phyloP scores from a whole-genome alignment of 2,888 invertebrate genomes.

The Frankliniella fusca region DNA sequence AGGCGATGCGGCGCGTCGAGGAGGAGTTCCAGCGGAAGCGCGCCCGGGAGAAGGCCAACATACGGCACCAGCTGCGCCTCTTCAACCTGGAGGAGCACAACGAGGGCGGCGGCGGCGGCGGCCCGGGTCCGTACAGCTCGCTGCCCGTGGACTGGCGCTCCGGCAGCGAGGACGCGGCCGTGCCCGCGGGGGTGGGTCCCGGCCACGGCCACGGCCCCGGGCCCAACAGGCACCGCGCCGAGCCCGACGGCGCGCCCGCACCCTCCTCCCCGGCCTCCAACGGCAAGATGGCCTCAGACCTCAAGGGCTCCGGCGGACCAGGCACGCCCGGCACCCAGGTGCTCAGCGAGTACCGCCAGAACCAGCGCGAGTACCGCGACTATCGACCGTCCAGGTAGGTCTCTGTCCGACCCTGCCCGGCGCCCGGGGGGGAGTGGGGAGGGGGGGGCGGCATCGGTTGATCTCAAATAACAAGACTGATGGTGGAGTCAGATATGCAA shows the following conservation, averaged over 20 bases:
- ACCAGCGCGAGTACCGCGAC: constrained; percentile 53
- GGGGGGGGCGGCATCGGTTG: neutral
- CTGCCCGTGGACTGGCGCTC: constrained; percentile 11
- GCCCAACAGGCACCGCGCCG: constrained; percentile 49
- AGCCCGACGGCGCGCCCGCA: constrained; percentile 69
- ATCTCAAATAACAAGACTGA: neutral
- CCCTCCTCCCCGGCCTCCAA: constrained; percentile 54
- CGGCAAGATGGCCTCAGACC: constrained; percentile 29
- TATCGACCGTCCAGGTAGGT: constrained; percentile 45
- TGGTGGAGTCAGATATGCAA: too few relatives aligned
- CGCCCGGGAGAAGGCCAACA: constrained; percentile 55
- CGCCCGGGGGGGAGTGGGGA: too few relatives aligned
- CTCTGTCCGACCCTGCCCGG: neutral
- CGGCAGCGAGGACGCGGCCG: constrained; percentile 45
- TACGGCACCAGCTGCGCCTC: constrained; percentile 68
- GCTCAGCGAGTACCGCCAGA: constrained; percentile 55
- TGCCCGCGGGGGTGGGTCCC: constrained; percentile 29
- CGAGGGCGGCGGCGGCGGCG: constrained; percentile 58
- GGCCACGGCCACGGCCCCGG: too few relatives aligned
- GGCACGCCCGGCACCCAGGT: constrained; percentile 54
- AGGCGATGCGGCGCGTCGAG: constrained; percentile 79
- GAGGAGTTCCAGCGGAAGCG: constrained; percentile 83
- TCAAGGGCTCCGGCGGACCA: constrained; percentile 44
- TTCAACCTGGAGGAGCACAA: constrained; percentile 61
- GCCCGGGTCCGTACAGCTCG: constrained; percentile 38